phyloP scores from a whole-genome alignment of 1,140 invertebrate species.

The Hyphantria cunea region DNA sequence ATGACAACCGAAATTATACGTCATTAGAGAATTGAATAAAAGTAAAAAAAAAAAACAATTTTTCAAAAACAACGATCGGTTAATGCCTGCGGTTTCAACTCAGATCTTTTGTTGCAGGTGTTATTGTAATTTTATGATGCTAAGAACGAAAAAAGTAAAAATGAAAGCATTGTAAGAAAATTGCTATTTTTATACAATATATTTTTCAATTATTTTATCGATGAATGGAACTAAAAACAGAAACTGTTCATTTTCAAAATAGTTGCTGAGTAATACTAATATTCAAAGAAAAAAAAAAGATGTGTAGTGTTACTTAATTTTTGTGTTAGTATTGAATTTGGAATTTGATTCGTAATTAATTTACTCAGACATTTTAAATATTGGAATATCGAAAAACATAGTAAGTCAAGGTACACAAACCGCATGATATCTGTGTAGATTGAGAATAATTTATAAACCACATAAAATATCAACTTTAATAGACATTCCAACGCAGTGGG shows the following conservation, averaged over 20 bases:
- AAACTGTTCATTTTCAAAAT: conserved; percentile 5
- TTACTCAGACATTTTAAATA: not conserved
- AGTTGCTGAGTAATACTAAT: conserved; percentile 3
- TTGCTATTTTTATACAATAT: conserved; percentile 13
- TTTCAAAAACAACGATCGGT: conserved; percentile 43
- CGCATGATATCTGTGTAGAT: conserved; percentile 3
- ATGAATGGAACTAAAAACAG: too few species aligned
- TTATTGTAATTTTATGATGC: conserved; percentile 35
- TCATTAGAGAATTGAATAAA: conserved; percentile 46
- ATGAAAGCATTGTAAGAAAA: conserved; percentile 7
- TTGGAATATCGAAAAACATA: too few species aligned
- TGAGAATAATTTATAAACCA: conserved; percentile 9
- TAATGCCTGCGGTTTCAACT: conserved; percentile 49
- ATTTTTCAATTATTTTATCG: conserved; percentile 8
- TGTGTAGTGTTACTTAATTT: not conserved
- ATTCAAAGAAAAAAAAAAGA: not conserved
- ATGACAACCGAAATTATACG: conserved; percentile 39
- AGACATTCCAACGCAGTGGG: conserved; percentile 45
- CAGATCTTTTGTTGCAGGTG: conserved; percentile 39
- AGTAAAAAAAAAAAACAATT: conserved; percentile 39
- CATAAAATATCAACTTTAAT: conserved; percentile 41
- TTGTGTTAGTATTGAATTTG: not conserved
- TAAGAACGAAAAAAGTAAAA: conserved; percentile 19
- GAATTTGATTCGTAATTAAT: not conserved
- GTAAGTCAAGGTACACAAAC: not conserved